Evolutionary conservation across 92 coral and sea anemone species (phyloP).

Genomic region (Epizoanthus illoricatus): DNA sequence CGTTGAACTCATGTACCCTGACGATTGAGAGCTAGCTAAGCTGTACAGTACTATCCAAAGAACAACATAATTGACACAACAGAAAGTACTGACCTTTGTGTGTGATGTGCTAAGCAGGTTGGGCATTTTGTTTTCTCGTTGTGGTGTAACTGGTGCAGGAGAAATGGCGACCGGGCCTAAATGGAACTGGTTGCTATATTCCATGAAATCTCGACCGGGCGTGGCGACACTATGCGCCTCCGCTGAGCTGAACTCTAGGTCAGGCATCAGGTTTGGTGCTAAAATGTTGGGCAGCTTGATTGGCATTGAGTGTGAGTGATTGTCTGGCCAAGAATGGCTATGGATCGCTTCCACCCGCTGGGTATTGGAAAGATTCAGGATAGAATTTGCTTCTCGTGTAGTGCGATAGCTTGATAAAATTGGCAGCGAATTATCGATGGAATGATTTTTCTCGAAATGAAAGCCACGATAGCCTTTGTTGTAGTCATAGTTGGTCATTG

Average conservation of each 20-base stretch:
- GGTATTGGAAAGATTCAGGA: constrained; percentile 51
- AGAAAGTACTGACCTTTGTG: constrained; percentile 15
- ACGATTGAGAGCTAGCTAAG: too few relatives aligned
- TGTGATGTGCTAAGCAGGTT: background rate
- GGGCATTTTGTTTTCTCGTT: background rate
- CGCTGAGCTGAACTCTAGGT: background rate
- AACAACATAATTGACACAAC: too few relatives aligned
- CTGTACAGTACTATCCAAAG: too few relatives aligned
- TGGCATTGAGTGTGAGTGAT: constrained; percentile 15
- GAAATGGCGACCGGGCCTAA: background rate
- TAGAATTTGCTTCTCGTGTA: constrained; percentile 47
- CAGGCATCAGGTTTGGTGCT: background rate
- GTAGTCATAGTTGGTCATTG: constrained; percentile 77
- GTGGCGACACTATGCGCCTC: background rate
- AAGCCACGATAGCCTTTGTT: constrained; percentile 80
- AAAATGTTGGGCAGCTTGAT: background rate
- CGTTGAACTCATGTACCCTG: too few relatives aligned
- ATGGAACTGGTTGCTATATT: background rate
- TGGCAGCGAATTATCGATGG: constrained; percentile 61
- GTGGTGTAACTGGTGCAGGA: constrained; percentile 14
- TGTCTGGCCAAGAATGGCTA: background rate
- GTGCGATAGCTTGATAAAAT: constrained; percentile 61
- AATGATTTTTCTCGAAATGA: constrained; percentile 62
- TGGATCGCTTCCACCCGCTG: constrained; percentile 35
- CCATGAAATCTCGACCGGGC: background rate